phyloP scores from a whole-genome alignment of 2,113 vertebrate species.

The Vulpes ferrilata region DNA sequence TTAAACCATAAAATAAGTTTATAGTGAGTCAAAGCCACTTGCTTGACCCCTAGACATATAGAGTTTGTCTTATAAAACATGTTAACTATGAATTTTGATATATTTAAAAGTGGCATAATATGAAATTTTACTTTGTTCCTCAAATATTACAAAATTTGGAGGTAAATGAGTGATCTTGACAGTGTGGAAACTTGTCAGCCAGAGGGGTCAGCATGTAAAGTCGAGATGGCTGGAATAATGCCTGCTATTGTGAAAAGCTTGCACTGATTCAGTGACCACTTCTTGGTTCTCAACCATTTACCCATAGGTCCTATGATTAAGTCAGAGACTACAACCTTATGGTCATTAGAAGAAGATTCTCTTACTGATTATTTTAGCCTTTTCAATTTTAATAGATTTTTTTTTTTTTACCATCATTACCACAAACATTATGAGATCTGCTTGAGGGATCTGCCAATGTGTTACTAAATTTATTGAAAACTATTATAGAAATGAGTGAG shows the following conservation, averaged over 20 bases:
- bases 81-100: background rate
- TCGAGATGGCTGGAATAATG: too few relatives aligned
- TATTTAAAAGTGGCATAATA: background rate
- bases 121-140: background rate
- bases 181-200: too few relatives aligned
- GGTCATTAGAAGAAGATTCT: background rate
- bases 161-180: background rate
- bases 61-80: background rate
- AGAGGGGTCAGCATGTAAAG: background rate
- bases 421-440: background rate
- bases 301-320: background rate
- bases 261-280: background rate
- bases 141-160: background rate
- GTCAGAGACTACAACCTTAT: background rate
- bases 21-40: background rate
- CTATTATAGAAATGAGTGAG: background rate
- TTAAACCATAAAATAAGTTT: background rate
- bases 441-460: background rate
- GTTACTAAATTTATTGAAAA: background rate
- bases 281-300: background rate
- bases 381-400: background rate
- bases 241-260: background rate
- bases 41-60: background rate
- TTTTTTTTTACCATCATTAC: background rate
- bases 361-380: background rate